Conservation (phyloP, 2,888 invertebrate species). For the Neoaliturus tenellus region DNA sequence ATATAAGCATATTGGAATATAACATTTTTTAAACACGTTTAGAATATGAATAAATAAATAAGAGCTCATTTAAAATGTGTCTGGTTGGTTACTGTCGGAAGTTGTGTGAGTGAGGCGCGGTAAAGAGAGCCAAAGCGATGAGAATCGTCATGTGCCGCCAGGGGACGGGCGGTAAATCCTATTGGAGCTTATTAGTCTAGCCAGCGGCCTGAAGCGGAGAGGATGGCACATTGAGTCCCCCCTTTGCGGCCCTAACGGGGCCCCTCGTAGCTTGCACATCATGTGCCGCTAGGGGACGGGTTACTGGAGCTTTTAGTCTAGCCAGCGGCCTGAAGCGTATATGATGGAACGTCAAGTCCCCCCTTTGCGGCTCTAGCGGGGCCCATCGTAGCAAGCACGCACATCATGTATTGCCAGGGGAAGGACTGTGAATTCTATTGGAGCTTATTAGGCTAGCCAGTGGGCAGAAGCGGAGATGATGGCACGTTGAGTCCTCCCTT, state of each 20-base stretch:
- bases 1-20: too few relatives aligned
- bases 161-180: slow-evolving; percentile 31
- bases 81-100: too few relatives aligned
- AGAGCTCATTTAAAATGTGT: too few relatives aligned
- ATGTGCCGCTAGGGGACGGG: neutral
- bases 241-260: neutral
- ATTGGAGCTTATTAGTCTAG: slow-evolving; percentile 35
- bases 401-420: slow-evolving; percentile 19
- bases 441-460: slow-evolving; percentile 33
- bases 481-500: neutral
- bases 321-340: neutral
- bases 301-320: neutral
- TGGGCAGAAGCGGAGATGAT: neutral
- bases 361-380: neutral
- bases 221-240: neutral
- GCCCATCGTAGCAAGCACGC: too few relatives aligned
- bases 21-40: too few relatives aligned
- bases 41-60: too few relatives aligned
- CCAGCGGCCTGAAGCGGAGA: slow-evolving; percentile 11
- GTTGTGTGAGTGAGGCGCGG: slow-evolving; percentile 8
- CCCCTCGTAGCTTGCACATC: neutral
- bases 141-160: slow-evolving; percentile 24
- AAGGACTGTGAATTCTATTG: slow-evolving; percentile 13
- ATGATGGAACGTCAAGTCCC: neutral
- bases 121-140: neutral